Base-by-base conservation (phyloP, 2,113 vertebrate species). In the Laterallus jamaicensis region DNA sequence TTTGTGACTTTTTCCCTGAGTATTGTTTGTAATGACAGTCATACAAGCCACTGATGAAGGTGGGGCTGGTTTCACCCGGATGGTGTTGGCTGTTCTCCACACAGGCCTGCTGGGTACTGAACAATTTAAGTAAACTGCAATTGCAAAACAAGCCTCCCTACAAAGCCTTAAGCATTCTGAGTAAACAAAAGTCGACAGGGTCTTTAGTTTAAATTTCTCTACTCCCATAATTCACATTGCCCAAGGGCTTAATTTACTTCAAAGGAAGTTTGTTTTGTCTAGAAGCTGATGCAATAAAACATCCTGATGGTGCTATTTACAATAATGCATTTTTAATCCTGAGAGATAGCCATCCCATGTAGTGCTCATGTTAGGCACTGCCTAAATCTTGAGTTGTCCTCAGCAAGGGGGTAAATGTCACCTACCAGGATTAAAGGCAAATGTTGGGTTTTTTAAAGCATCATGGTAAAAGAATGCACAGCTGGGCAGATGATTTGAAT, bases 251-350 rank as follows among this genome's bases (percentile, higher is more conserved):
- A 76, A 81, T 96, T 95, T 96, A 94, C 94, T 96, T 97, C 84
- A 97, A 92, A 97, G 60, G 49, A 81, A 92, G 63, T 95, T 93
- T 97, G 85, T 95, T 96, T 96, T 95, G 83, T 93, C 79, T 92
- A 74, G 82, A 85, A 92, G 68, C 55, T 88, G 70, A 79, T 94
- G 76, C 94, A 96, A 95, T 96, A 96, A 97, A 97, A 82, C 28
- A 59, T 93, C 62, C 55, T 92, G 78, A 88, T 96, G 85, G 76
- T 95, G 66, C 77, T 88, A 52, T 96, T 96, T 92, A 83, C 88
- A 95, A 77, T 84, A 91, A 86, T 83, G 63, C 64, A 71, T 89
- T 95, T 96, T 95, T 95, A 92, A 92, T 95, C 90, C 56, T 37
- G 56, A 70, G 52, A 75, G 52, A 96, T 89, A 95, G 25, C 68